These are phyloP conservation scores for Otis tarda DNA, from an alignment of 2,113 vertebrate species.

Conservation along the genomic window DNA sequence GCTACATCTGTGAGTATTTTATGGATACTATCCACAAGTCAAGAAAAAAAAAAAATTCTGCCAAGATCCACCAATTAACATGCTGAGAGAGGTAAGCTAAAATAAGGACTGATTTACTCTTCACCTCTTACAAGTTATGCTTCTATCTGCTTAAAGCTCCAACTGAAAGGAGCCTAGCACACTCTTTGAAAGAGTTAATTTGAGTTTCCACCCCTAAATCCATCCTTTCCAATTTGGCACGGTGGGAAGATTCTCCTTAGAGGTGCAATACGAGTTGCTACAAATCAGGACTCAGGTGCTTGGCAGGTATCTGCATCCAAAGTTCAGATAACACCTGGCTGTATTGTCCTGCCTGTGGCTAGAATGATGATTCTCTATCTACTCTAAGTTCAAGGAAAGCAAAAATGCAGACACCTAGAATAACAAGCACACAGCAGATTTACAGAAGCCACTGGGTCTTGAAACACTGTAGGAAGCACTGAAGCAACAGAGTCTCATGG, in stretches of 20 bases:
- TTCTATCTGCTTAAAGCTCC: background rate
- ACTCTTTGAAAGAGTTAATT: background rate
- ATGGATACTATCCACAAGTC: background rate
- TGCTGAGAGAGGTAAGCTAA: background rate
- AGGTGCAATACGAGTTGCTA: background rate
- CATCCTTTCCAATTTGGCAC: background rate
- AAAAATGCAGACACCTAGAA: background rate
- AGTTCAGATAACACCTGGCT: constrained; percentile 24
- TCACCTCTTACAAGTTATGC: background rate
- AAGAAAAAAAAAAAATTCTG: constrained; percentile 15
- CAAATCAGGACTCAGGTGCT: constrained; percentile 44
- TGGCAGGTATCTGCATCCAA: constrained; percentile 23
- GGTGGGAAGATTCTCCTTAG: background rate
- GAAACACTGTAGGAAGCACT: background rate
- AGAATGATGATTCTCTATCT: background rate
- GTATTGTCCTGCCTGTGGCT: background rate
- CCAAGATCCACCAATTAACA: background rate
- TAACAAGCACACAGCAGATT: background rate
- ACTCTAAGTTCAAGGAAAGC: background rate
- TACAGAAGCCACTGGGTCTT: background rate
- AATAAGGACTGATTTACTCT: background rate
- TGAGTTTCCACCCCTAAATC: background rate
- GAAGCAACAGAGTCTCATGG: background rate
- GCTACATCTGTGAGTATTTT: constrained; percentile 27
- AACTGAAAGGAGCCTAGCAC: background rate